A percentile compares a stretch with the other conserved stretches of the same genome.
Conservation (phyloP, 2,888 invertebrate genomes). For the Ormyrus thymus region DNA sequence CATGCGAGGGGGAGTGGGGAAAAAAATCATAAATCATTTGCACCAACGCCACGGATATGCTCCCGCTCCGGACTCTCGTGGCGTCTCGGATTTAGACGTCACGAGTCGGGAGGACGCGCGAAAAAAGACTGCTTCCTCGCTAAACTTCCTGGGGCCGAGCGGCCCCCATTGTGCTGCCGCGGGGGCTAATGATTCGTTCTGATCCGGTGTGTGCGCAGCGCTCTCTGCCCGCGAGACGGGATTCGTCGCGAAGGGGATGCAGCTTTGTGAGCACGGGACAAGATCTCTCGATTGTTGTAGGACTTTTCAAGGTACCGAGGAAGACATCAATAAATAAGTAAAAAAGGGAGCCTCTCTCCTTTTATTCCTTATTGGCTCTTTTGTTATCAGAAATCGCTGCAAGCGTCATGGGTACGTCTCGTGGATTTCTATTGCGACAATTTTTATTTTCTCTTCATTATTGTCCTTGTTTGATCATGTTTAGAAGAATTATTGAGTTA, state of each 20-base stretch:
- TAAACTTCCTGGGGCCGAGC: slow-evolving; percentile 72
- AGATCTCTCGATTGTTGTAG: no score
- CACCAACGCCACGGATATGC: slow-evolving; percentile 62
- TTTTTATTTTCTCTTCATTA: no score
- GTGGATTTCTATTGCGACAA: no score
- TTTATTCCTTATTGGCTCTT: no score
- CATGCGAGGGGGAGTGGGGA: slow-evolving; percentile 55
- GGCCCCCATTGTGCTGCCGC: slow-evolving; percentile 63
- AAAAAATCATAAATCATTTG: slow-evolving; percentile 66
- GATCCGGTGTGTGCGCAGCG: slow-evolving; percentile 66
- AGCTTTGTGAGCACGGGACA: background rate
- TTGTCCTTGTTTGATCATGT: no score
- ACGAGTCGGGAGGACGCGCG: slow-evolving; percentile 55
- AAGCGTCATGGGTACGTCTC: no score
- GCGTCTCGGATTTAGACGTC: slow-evolving; percentile 68
- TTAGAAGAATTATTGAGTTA: no score
- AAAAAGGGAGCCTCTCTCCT: no score
- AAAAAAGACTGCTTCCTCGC: slow-evolving; percentile 65
- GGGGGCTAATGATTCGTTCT: slow-evolving; percentile 72
- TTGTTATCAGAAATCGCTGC: no score
- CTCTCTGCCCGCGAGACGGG: background rate
- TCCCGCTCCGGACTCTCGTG: slow-evolving; percentile 63
- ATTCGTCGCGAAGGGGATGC: slow-evolving; percentile 9
- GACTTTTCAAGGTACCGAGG: no score
- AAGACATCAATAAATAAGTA: no score